Percentiles rank a stretch among this genome's conserved stretches.
Evolutionary conservation across 2,797 vertebrate genomes (phyloP).

Genomic region (Antennarius maculatus): DNA sequence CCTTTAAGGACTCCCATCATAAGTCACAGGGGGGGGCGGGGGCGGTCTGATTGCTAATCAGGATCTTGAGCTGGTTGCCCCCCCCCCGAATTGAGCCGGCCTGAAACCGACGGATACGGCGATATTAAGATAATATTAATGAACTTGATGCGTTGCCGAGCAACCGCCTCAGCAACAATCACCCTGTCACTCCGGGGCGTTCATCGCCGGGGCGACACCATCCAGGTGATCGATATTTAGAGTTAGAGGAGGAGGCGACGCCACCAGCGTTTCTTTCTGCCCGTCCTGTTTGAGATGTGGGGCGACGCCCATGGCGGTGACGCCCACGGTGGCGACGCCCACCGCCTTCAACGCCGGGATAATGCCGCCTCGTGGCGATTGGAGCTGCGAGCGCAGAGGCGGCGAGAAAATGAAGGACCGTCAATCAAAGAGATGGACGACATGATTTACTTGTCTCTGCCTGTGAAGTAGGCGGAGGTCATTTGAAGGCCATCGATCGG

Average conservation of each 20-base stretch:
- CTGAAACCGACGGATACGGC: conserved; percentile 5
- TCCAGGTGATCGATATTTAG: conserved; percentile 45
- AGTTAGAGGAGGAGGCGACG: conserved; percentile 27
- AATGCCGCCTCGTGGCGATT: too few species aligned
- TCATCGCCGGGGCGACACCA: neutral
- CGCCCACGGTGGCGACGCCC: too few species aligned
- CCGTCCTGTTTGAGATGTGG: neutral
- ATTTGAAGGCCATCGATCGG: conserved; percentile 49
- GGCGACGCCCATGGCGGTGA: too few species aligned
- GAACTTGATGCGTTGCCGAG: conserved; percentile 28
- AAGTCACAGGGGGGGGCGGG: conserved; percentile 27
- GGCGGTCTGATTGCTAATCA: conserved; percentile 53
- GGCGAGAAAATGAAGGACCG: neutral
- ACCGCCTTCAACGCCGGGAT: too few species aligned
- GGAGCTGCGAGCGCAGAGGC: too few species aligned
- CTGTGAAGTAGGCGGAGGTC: conserved; percentile 28
- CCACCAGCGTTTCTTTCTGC: conserved; percentile 7
- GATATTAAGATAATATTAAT: conserved; percentile 56
- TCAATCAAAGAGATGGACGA: conserved; percentile 33
- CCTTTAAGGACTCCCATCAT: conserved; percentile 32
- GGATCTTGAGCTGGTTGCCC: conserved; percentile 36
- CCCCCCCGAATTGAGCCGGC: conserved; percentile 38
- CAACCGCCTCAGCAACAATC: conserved; percentile 25
- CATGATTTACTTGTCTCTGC: conserved; percentile 46
- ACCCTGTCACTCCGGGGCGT: conserved; percentile 17